Evolutionary conservation across 2,888 invertebrate genomes (phyloP).

Genomic region (Acleris cristana): DNA sequence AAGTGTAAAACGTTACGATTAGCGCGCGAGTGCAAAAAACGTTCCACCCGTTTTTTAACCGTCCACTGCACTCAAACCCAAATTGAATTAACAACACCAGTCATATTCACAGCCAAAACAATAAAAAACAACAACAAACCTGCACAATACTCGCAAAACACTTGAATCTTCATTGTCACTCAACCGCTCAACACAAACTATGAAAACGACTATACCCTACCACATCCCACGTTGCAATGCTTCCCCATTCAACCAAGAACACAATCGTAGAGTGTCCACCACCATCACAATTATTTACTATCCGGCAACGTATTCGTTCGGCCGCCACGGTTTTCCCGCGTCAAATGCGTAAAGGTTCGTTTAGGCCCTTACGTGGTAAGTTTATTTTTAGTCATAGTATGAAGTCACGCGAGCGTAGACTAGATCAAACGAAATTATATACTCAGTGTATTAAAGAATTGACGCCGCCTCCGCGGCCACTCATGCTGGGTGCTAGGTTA

Average conservation of each 20-base stretch:
- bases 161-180: slow-evolving; percentile 22
- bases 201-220: background rate
- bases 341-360: slow-evolving; percentile 4
- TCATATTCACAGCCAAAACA: too few species aligned
- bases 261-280: too few species aligned
- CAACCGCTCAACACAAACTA: background rate
- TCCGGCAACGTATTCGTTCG: background rate
- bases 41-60: too few species aligned
- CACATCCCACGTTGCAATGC: slow-evolving; percentile 10
- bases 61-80: too few species aligned
- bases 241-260: slow-evolving; percentile 19
- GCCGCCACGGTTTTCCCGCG: background rate
- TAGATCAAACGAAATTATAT: slow-evolving; percentile 36
- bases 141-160: slow-evolving; percentile 9
- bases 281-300: too few species aligned
- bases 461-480: slow-evolving; percentile 24
- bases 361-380: slow-evolving; percentile 8
- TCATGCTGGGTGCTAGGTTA: slow-evolving; percentile 24
- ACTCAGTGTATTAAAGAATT: slow-evolving; percentile 35
- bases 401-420: slow-evolving; percentile 31
- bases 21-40: too few species aligned
- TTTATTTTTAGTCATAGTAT: slow-evolving; percentile 35
- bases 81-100: too few species aligned
- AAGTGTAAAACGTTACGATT: too few species aligned
- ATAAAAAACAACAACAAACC: slow-evolving; percentile 18